A percentile compares a stretch with the other conserved stretches of the same genome.
Evolutionary conservation across 37 sponge, comb jelly and placozoan species (phyloP).

Genomic region (Halisarca cf. caerulea): DNA sequence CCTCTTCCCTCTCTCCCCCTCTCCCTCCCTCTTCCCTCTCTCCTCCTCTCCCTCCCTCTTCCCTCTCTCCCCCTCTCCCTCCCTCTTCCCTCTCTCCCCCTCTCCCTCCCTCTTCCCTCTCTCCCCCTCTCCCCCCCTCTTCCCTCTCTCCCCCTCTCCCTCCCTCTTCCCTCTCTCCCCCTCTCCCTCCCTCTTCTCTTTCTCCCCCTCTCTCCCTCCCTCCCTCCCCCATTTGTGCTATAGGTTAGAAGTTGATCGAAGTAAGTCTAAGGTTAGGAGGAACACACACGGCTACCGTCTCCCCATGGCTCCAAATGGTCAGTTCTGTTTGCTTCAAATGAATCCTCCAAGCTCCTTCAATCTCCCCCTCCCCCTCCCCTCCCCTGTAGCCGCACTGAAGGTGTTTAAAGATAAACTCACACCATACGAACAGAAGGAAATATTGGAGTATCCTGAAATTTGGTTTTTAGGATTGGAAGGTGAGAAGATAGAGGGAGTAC

Average conservation of each 20-base stretch:
- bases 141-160: background rate
- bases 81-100: background rate
- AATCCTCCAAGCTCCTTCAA: too few species aligned
- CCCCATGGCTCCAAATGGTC: constrained; percentile 15
- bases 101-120: background rate
- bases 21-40: background rate
- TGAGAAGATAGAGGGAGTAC: constrained; percentile 72
- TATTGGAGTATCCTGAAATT: constrained; percentile 84
- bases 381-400: constrained; percentile 64
- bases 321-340: background rate
- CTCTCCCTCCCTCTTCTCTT: background rate
- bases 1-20: background rate
- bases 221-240: background rate
- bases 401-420: constrained; percentile 66
- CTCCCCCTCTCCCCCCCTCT: background rate
- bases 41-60: background rate
- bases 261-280: constrained; percentile 32
- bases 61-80: background rate
- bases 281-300: constrained; percentile 54
- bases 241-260: background rate
- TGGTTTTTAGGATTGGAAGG: constrained; percentile 88
- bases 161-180: constrained; percentile 9
- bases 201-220: background rate
- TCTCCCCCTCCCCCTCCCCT: background rate
- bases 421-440: constrained; percentile 78